Percentiles rank a stretch among this genome's conserved stretches.
These are phyloP conservation scores for Leptopilina clavipes DNA, from an alignment of 1,140 invertebrate species.

Conservation along the genomic window DNA sequence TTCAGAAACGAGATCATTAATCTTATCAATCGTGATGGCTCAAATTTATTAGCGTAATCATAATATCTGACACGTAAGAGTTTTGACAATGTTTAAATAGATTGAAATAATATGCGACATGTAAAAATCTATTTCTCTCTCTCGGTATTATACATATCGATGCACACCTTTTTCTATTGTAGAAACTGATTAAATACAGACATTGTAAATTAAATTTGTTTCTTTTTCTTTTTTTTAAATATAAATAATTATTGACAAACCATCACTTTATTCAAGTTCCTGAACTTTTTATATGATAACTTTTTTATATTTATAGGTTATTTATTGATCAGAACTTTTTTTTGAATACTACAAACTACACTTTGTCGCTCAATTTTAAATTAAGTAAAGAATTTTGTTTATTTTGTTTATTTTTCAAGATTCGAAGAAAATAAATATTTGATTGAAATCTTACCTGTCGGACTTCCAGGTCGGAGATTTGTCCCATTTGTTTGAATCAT, in stretches of 20 bases:
- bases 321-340: neutral
- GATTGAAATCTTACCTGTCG: conserved; percentile 76
- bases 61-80: conserved; percentile 74
- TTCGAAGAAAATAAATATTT: neutral
- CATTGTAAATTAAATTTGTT: neutral
- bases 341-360: neutral
- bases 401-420: conserved; percentile 12
- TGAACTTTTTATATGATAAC: neutral
- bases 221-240: no score
- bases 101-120: conserved; percentile 37
- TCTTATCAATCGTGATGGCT: neutral
- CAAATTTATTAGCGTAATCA: neutral
- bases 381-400: neutral
- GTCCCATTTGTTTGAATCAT: conserved; percentile 77
- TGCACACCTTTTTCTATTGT: no score
- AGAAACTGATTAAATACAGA: no score
- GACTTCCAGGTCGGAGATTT: conserved; percentile 76
- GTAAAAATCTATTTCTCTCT: conserved; percentile 39
- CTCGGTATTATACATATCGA: no score
- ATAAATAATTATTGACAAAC: neutral
- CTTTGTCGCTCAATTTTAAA: neutral
- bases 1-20: neutral
- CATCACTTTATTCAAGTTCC: neutral
- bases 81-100: conserved; percentile 66
- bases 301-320: neutral